Evolutionary conservation across 2,888 invertebrate species (phyloP).

Genomic region (Polydesmus complanatus): DNA sequence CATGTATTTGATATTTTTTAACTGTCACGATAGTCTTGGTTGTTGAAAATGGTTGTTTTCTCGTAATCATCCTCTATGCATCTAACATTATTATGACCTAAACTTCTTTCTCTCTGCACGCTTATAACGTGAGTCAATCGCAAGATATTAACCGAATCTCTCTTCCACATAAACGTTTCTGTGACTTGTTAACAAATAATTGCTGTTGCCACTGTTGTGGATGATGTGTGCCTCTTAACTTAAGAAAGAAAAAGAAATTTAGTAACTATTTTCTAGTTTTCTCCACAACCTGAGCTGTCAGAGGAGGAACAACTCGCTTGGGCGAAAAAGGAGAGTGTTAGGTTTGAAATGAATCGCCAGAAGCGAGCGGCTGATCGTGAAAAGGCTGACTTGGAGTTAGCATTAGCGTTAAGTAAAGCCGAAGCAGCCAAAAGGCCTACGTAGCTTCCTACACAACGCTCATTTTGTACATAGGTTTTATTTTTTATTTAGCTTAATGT

Average conservation of each 20-base stretch:
- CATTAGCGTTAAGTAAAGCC: conserved; percentile 39
- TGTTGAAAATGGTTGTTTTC: conserved; percentile 20
- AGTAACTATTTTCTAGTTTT: neutral
- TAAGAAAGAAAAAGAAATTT: neutral
- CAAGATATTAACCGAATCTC: neutral
- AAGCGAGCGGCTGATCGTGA: conserved; percentile 42
- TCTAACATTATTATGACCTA: conserved; percentile 17
- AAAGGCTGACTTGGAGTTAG: conserved; percentile 57
- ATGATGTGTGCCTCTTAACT: too few species aligned
- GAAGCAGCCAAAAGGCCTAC: conserved; percentile 2
- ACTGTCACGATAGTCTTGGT: conserved; percentile 17
- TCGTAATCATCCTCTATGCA: conserved; percentile 12
- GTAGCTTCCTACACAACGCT: neutral
- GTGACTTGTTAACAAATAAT: neutral
- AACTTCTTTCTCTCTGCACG: conserved; percentile 20
- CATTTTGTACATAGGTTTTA: neutral
- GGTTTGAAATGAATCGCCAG: conserved; percentile 46
- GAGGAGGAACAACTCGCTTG: conserved; percentile 56
- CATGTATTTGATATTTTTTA: neutral
- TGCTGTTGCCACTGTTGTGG: neutral
- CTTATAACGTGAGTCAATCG: neutral
- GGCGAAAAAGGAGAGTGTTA: conserved; percentile 54
- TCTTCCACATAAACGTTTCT: neutral
- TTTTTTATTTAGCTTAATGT: too few species aligned
- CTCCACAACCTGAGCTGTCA: conserved; percentile 2